Percentiles rank a stretch among this genome's conserved stretches.
These are phyloP conservation scores for Herminia tarsipennalis DNA, from an alignment of 2,888 invertebrate species.

Conservation along the genomic window DNA sequence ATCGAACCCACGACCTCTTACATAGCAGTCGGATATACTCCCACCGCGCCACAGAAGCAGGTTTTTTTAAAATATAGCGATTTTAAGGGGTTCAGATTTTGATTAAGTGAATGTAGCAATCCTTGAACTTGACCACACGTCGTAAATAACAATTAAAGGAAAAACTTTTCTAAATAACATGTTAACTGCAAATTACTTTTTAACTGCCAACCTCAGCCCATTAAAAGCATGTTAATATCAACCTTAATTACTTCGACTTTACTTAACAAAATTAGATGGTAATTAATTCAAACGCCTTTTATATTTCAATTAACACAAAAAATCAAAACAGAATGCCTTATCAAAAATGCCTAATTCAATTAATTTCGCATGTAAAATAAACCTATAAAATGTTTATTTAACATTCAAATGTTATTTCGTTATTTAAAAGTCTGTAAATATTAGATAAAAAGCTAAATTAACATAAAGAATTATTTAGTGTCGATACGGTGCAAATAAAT, in stretches of 20 bases:
- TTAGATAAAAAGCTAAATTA: conserved; percentile 15
- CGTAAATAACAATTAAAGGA: too few species aligned
- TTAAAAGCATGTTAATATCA: background rate
- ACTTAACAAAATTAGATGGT: conserved; percentile 6
- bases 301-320: conserved; percentile 2
- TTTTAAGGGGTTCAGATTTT: too few species aligned
- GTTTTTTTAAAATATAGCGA: too few species aligned
- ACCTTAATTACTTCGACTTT: background rate
- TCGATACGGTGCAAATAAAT: conserved; percentile 1
- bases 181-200: too few species aligned
- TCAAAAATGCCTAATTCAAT: background rate
- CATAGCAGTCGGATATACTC: too few species aligned
- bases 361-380: conserved; percentile 11
- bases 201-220: too few species aligned
- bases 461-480: conserved; percentile 5
- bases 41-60: too few species aligned
- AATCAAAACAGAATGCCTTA: conserved; percentile 3
- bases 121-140: too few species aligned
- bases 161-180: too few species aligned
- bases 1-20: too few species aligned
- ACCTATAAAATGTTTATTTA: conserved; percentile 14
- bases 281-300: conserved; percentile 5
- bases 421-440: conserved; percentile 12
- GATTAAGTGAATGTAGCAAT: too few species aligned
- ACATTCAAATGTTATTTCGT: conserved; percentile 16